phyloP scores from a whole-genome alignment of 2,113 vertebrate species.

The Zingel zingel region DNA sequence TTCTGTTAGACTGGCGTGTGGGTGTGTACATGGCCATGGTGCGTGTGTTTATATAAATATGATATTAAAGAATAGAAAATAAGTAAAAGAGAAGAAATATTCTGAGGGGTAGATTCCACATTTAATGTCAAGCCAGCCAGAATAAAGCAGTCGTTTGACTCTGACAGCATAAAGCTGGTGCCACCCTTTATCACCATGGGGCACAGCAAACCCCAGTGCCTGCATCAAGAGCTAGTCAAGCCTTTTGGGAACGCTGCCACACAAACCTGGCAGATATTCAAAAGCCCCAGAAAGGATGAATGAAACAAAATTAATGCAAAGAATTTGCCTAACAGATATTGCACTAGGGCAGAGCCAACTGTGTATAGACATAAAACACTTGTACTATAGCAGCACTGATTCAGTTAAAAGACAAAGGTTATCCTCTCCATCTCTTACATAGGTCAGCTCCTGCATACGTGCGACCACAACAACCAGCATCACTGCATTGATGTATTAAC shows the following conservation, averaged over 20 bases:
- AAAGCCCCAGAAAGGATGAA: constrained; percentile 35
- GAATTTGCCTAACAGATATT: constrained; percentile 35
- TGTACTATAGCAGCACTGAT: neutral
- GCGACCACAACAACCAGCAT: constrained; percentile 30
- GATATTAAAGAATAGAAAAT: neutral
- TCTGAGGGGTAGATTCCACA: constrained; percentile 8
- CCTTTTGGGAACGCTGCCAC: constrained; percentile 56
- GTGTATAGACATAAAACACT: neutral
- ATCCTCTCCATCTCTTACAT: neutral
- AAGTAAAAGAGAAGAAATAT: neutral
- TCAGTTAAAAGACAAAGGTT: neutral
- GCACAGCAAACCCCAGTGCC: constrained; percentile 37
- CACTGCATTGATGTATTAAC: constrained; percentile 53
- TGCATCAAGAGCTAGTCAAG: constrained; percentile 59
- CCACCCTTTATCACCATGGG: constrained; percentile 63
- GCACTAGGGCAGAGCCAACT: neutral
- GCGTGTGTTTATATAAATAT: neutral
- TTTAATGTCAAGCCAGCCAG: constrained; percentile 48
- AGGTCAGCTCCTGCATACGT: constrained; percentile 12
- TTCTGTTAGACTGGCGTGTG: neutral
- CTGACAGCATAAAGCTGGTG: constrained; percentile 56
- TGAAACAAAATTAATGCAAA: constrained; percentile 36
- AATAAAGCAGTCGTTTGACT: constrained; percentile 54
- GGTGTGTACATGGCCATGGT: neutral
- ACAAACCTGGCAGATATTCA: constrained; percentile 58